Evolutionary conservation across 2,888 invertebrate species (phyloP).

Genomic region (Eilema griseolum): DNA sequence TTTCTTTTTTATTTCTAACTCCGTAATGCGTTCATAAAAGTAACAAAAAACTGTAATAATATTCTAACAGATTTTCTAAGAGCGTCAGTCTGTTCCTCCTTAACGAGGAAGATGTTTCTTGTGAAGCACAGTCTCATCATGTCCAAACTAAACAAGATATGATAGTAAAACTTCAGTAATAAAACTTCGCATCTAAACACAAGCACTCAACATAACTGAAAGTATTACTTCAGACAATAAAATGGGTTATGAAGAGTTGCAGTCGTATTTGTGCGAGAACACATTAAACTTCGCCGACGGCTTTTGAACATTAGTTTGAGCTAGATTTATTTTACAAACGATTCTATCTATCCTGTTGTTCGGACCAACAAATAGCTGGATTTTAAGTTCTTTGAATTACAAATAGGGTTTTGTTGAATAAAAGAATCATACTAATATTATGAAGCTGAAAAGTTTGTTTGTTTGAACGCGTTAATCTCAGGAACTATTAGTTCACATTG

Average conservation of each 20-base stretch:
- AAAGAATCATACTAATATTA: too few species aligned
- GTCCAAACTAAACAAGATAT: not conserved
- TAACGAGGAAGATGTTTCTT: not conserved
- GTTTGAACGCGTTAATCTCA: too few species aligned
- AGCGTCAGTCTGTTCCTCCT: not conserved
- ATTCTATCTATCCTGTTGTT: not conserved
- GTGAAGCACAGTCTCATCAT: not conserved
- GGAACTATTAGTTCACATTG: too few species aligned
- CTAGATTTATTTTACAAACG: slow-evolving; percentile 8
- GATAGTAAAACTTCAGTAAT: not conserved
- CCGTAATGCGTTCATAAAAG: not conserved
- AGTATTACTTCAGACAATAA: not conserved
- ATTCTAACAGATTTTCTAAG: not conserved
- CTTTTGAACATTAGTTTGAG: slow-evolving; percentile 2
- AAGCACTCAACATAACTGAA: slow-evolving; percentile 3
- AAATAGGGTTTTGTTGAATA: not conserved
- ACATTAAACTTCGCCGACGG: not conserved
- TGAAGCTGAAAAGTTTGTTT: too few species aligned
- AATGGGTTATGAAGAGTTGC: not conserved
- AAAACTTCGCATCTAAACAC: not conserved
- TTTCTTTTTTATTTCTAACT: not conserved
- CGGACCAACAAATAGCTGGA: not conserved
- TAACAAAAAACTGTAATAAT: not conserved
- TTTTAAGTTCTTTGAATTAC: not conserved
- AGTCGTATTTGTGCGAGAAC: slow-evolving; percentile 4